phyloP scores from a whole-genome alignment of 2,797 vertebrate genomes.

The Coranthus polyacanthus region DNA sequence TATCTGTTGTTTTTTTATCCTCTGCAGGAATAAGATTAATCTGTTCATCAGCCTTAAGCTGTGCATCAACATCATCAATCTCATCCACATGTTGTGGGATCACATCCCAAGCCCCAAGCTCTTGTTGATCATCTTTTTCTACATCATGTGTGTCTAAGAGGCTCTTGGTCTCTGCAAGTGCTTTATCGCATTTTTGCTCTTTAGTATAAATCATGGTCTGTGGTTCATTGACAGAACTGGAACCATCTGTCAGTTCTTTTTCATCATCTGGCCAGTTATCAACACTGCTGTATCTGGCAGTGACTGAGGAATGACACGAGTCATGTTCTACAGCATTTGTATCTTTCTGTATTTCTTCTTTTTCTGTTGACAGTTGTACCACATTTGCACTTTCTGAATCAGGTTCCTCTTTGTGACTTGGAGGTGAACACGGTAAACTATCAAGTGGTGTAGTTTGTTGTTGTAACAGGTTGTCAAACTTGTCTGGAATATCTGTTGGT shows the following conservation, averaged over 20 bases:
- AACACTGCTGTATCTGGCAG: no score
- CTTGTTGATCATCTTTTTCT: conserved; percentile 46
- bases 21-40: conserved; percentile 84
- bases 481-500: conserved; percentile 27
- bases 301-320: background rate
- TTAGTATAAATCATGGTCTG: background rate
- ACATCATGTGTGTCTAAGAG: conserved; percentile 3
- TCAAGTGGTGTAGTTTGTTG: conserved; percentile 24
- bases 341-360: conserved; percentile 23
- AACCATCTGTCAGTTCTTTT: conserved; percentile 12
- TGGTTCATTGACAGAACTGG: conserved; percentile 10
- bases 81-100: conserved; percentile 72
- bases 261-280: conserved; percentile 27
- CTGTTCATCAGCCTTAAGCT: conserved; percentile 86
- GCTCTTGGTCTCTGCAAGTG: background rate
- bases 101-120: conserved; percentile 80
- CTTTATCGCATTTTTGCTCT: conserved; percentile 22
- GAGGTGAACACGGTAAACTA: conserved; percentile 12
- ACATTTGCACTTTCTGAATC: conserved; percentile 20
- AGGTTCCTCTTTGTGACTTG: conserved; percentile 16
- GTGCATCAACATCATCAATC: conserved; percentile 83
- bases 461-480: conserved; percentile 29
- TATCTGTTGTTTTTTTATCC: conserved; percentile 86
- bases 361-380: conserved; percentile 16
- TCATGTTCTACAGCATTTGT: conserved; percentile 3